Base-by-base conservation (phyloP, 1,140 invertebrate genomes). In the Leptinotarsa lineolata region DNA sequence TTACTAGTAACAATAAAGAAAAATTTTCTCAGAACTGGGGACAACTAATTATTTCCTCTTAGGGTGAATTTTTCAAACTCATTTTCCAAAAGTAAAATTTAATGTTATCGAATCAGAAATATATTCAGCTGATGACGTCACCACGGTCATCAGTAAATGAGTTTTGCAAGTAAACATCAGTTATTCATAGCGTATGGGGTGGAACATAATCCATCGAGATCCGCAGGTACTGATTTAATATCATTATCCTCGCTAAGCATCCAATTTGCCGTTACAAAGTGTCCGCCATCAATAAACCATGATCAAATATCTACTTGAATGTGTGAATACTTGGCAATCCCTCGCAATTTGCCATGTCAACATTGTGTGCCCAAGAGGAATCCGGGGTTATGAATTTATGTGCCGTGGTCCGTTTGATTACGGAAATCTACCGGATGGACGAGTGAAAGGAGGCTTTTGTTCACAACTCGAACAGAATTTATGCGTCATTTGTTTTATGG, bases 281-380 rank as follows among this genome's bases (percentile, higher is more conserved):
- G 66, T 46, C 66, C 30, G 66, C 66, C 66, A 68, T 68, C 66
- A 68, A 68, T 68, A 68, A 68, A 46, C 66, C 30, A 46, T 39
- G 30, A 68, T 68, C 66, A 48, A 68, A 68, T 68, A 68, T 68
- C 66, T 68, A 46, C 66, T 21, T 16, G 66, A 39, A 68, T 48
- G 66, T 45, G 45, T 46, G 66, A 68, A 68, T 21, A 48, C 66
- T 45, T 39, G 21, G 30, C 45, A 68, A 68, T 68, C 66, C 66
- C 66, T 68, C 39, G 66, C 66, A 68, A 68, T 46, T 68, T 68
- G 66, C 45, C 66, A 68, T 68, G 66, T 68, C 66, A 68, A 68
- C 66, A 68, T 46, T 45, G 45, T 68, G 39, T 45, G 45, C 66
- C 66, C 45, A 68, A 68, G 45, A 68, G 66, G 66, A 68, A 68